Percentiles rank a stretch among this genome's conserved stretches.
Conservation (phyloP, 2,888 invertebrate genomes). For the Thera britannica region DNA sequence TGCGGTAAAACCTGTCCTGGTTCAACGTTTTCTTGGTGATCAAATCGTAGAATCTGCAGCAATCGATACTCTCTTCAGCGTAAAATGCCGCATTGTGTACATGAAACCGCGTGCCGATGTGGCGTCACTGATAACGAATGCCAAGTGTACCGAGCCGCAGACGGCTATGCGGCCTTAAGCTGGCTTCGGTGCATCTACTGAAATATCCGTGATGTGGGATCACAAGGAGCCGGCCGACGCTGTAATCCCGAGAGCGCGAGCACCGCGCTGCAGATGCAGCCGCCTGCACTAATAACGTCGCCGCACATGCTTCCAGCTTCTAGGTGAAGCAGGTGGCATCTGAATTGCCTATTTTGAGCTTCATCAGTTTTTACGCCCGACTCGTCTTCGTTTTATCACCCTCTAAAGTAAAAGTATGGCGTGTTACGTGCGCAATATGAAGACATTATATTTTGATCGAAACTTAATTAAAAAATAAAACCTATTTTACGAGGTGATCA, state of each 20-base stretch:
- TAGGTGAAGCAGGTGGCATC: constrained; percentile 8
- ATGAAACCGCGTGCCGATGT: constrained; percentile 31
- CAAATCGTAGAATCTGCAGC: constrained; percentile 37
- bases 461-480: constrained; percentile 41
- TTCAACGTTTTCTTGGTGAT: constrained; percentile 26
- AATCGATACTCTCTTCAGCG: constrained; percentile 36
- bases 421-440: constrained; percentile 30
- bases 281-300: constrained; percentile 9
- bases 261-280: constrained; percentile 25
- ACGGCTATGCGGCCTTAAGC: constrained; percentile 25
- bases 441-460: constrained; percentile 38
- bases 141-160: constrained; percentile 18
- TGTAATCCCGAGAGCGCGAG: constrained; percentile 13
- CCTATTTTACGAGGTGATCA: constrained; percentile 37
- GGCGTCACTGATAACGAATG: constrained; percentile 35
- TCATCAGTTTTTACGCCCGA: constrained; percentile 7
- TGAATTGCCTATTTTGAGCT: constrained; percentile 22
- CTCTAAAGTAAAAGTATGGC: constrained; percentile 30
- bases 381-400: constrained; percentile 15
- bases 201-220: constrained; percentile 20
- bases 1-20: constrained; percentile 15
- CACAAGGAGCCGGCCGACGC: constrained; percentile 5
- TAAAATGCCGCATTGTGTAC: constrained; percentile 43
- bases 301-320: constrained; percentile 2
- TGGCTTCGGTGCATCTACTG: constrained; percentile 15